Conservation (phyloP, 2,113 vertebrate species). For the Pseudonaja textilis region DNA sequence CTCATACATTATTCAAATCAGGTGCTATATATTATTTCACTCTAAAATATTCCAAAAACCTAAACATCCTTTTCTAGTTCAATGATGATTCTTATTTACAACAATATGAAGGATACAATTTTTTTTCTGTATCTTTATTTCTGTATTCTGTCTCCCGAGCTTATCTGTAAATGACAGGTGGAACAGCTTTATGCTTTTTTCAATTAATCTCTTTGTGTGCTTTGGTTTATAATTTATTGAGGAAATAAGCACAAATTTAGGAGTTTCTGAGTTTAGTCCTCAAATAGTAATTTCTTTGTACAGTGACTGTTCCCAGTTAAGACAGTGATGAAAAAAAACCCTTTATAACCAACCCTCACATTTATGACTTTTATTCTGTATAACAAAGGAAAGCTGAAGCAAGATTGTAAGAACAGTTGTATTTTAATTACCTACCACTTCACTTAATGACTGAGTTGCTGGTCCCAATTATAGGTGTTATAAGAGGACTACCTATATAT, state of each 20-base stretch:
- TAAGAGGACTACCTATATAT: neutral
- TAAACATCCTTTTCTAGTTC: neutral
- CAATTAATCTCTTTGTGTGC: neutral
- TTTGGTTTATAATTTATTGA: neutral
- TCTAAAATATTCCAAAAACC: constrained; percentile 24
- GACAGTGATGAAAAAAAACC: neutral
- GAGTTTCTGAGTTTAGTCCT: neutral
- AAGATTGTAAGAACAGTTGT: neutral
- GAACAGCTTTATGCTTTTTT: neutral
- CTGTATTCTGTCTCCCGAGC: fast-evolving
- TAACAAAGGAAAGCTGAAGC: neutral
- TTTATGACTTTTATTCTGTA: no score
- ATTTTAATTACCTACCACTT: neutral
- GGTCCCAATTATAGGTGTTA: neutral
- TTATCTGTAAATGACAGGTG: neutral
- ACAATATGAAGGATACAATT: neutral
- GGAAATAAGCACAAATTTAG: neutral
- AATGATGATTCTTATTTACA: neutral
- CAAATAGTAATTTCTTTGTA: neutral
- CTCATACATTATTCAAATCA: constrained; percentile 25
- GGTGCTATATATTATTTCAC: neutral
- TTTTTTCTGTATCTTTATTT: neutral
- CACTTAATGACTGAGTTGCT: neutral
- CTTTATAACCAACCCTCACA: no score
- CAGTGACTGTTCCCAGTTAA: neutral